Percentiles rank a stretch among this genome's conserved stretches.
phyloP scores from a whole-genome alignment of 1,140 invertebrate species.

The Physella acuta region DNA sequence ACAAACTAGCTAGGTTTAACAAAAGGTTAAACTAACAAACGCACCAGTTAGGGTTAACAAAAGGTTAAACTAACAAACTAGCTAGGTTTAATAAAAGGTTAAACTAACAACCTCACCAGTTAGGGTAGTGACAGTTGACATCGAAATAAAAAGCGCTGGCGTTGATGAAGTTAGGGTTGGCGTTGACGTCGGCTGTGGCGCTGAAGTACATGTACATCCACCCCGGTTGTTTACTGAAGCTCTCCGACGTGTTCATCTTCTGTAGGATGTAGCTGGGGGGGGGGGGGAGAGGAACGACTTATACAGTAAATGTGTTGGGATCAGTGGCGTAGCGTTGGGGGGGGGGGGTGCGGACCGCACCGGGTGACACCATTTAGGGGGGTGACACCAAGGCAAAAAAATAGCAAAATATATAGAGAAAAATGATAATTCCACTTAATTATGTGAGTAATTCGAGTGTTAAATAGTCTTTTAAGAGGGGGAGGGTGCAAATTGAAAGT shows the following conservation, averaged over 20 bases:
- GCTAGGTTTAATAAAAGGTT: not conserved
- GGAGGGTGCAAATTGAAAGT: too few species aligned
- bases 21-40: not conserved
- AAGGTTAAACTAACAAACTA: not conserved
- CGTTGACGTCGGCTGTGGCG: slow-evolving; percentile 88
- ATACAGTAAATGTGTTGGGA: too few species aligned
- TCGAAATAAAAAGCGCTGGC: slow-evolving; percentile 91
- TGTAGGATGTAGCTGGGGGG: slow-evolving; percentile 81
- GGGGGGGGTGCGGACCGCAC: too few species aligned
- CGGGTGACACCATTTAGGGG: too few species aligned
- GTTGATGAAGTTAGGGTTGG: slow-evolving; percentile 84
- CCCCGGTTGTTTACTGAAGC: slow-evolving; percentile 82
- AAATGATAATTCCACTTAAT: too few species aligned
- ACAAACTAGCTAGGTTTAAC: not conserved
- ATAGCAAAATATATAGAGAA: too few species aligned
- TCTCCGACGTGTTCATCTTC: slow-evolving; percentile 51
- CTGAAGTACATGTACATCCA: slow-evolving; percentile 98
- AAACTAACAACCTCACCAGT: slow-evolving; percentile 55
- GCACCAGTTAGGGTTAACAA: not conserved
- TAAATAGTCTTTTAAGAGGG: too few species aligned
- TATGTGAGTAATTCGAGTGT: too few species aligned
- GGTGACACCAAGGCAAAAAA: too few species aligned
- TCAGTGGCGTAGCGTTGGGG: too few species aligned
- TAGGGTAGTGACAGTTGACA: slow-evolving; percentile 86
- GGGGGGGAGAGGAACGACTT: too few species aligned